Evolutionary conservation across 2,113 vertebrate genomes (phyloP).

Genomic region (Sphaerodactylus townsendi): DNA sequence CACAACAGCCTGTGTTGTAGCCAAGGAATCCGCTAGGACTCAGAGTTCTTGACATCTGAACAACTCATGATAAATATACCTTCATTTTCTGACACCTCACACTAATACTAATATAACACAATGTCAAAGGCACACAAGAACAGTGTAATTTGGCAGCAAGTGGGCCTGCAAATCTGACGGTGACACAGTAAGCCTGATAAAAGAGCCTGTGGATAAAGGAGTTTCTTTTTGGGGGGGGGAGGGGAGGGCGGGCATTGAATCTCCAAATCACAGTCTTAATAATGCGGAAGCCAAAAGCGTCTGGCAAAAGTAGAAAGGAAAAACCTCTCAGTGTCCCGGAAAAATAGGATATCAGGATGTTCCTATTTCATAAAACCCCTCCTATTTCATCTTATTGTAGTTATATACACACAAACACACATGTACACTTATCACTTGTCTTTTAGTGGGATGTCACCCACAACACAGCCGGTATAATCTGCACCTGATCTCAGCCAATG

Average conservation of each 20-base stretch:
- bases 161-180: neutral
- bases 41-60: slow-evolving; percentile 20
- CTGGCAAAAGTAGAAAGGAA: neutral
- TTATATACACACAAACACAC: neutral
- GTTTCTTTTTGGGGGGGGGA: neutral
- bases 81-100: slow-evolving; percentile 24
- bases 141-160: neutral
- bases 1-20: neutral
- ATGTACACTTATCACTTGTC: neutral
- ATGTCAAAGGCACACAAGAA: slow-evolving; percentile 13
- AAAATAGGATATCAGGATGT: no score
- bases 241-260: no score
- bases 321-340: neutral
- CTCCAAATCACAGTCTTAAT: neutral
- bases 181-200: slow-evolving; percentile 9
- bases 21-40: slow-evolving; percentile 11
- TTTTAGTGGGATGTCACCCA: neutral
- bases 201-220: neutral
- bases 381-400: neutral
- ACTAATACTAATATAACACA: slow-evolving; percentile 32
- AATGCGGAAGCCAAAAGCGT: neutral
- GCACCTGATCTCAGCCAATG: neutral
- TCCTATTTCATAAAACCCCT: neutral
- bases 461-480: neutral
- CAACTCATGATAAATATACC: slow-evolving; percentile 16